Percentiles rank a stretch among this genome's conserved stretches.
phyloP scores from a whole-genome alignment of 2,888 invertebrate species.

The Morinoia aosen region DNA sequence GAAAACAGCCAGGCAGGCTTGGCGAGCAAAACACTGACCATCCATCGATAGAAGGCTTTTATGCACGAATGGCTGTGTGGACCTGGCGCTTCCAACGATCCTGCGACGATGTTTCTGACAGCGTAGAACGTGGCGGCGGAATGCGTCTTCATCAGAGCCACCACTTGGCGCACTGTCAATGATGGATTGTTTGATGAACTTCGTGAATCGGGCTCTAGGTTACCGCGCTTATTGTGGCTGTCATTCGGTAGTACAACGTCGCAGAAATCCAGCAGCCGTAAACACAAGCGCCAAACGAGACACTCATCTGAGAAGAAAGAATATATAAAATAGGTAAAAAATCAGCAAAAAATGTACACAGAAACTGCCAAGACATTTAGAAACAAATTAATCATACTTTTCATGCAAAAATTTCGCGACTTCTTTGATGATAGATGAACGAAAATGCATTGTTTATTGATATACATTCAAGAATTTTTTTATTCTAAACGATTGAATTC shows the following conservation, averaged over 20 bases:
- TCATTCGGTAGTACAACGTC: neutral
- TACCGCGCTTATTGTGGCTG: neutral
- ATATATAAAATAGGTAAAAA: neutral
- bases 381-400: neutral
- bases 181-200: neutral
- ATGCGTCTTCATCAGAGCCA: neutral
- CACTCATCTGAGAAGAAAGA: neutral
- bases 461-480: neutral
- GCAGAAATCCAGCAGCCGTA: conserved; percentile 29
- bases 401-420: neutral
- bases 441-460: neutral
- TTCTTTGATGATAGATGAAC: neutral
- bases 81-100: neutral
- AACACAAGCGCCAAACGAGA: conserved; percentile 30
- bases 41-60: neutral
- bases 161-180: conserved; percentile 1
- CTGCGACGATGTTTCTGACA: neutral
- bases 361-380: neutral
- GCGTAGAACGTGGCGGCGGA: neutral
- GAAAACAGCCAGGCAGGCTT: conserved; percentile 35
- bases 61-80: neutral
- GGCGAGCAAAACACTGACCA: conserved; percentile 8
- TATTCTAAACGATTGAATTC: neutral
- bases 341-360: neutral
- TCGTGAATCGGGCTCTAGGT: neutral